Percentiles rank a stretch among this genome's conserved stretches.
These are phyloP conservation scores for Proteles cristata DNA, from an alignment of 2,113 vertebrate genomes.

Conservation along the genomic window DNA sequence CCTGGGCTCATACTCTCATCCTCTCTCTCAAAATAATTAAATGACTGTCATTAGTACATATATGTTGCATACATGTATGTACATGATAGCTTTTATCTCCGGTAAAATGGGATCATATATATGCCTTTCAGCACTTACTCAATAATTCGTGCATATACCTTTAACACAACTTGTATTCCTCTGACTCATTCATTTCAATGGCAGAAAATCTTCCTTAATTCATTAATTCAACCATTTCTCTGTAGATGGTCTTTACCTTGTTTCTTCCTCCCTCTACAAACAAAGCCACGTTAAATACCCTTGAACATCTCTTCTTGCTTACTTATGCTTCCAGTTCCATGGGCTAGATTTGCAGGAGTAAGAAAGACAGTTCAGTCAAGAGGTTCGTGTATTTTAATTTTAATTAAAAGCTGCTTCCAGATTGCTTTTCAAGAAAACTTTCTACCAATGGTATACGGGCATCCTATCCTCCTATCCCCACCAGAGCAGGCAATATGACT, in stretches of 20 bases:
- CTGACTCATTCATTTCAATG: neutral
- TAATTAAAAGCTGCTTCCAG: neutral
- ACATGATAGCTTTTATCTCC: neutral
- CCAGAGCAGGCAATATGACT: neutral
- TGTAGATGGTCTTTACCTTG: neutral
- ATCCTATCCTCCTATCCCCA: neutral
- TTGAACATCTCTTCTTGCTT: neutral
- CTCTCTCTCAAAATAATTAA: too few relatives aligned
- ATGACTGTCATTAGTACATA: neutral
- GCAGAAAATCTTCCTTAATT: neutral
- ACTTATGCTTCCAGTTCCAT: neutral
- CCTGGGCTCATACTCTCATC: too few relatives aligned
- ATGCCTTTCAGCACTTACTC: neutral
- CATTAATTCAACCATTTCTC: conserved; percentile 2
- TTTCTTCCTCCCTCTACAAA: neutral
- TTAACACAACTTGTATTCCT: neutral
- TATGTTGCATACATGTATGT: neutral
- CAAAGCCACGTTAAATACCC: neutral
- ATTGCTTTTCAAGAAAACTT: neutral
- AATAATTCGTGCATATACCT: neutral
- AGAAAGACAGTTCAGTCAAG: neutral
- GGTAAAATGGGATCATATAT: neutral
- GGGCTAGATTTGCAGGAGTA: neutral
- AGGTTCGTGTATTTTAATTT: neutral
- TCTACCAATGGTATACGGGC: neutral